Conservation (phyloP, 2,888 invertebrate species). For the Coleophora deauratella region DNA sequence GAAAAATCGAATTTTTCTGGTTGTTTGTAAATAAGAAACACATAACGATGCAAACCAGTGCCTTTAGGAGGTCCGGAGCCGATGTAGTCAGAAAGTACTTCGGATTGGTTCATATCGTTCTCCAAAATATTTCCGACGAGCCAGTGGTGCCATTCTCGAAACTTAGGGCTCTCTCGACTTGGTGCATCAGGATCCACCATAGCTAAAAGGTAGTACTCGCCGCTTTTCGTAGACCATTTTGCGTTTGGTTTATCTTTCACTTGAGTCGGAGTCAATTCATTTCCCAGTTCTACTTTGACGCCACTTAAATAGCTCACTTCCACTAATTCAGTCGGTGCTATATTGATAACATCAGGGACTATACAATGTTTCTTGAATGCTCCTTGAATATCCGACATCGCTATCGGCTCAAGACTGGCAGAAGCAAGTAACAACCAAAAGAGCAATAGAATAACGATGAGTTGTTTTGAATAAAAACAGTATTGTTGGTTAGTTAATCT, state of each 20-base stretch:
- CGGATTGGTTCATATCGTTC: slow-evolving; percentile 74
- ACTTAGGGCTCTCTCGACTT: slow-evolving; percentile 78
- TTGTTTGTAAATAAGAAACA: slow-evolving; percentile 79
- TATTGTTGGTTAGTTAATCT: no score
- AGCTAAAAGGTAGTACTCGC: slow-evolving; percentile 76
- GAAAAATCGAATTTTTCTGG: slow-evolving; percentile 59
- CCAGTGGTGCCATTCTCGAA: slow-evolving; percentile 86
- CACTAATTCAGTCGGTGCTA: slow-evolving; percentile 66
- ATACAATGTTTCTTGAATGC: slow-evolving; percentile 68
- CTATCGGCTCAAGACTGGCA: background rate
- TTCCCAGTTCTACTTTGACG: slow-evolving; percentile 72
- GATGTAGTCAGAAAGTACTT: slow-evolving; percentile 77
- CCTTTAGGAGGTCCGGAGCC: slow-evolving; percentile 81
- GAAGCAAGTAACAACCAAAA: no score
- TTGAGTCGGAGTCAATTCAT: slow-evolving; percentile 80
- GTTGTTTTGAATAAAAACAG: no score
- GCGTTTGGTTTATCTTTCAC: slow-evolving; percentile 80
- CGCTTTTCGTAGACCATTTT: slow-evolving; percentile 75
- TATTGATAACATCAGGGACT: slow-evolving; percentile 80
- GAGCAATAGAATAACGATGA: no score
- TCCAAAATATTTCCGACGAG: slow-evolving; percentile 83
- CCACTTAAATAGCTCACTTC: slow-evolving; percentile 69
- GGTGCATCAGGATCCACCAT: slow-evolving; percentile 86
- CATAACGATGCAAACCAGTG: slow-evolving; percentile 82
- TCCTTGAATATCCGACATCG: slow-evolving; percentile 41